These are phyloP conservation scores for Xanthia togata DNA, from an alignment of 2,888 invertebrate species.

Conservation along the genomic window DNA sequence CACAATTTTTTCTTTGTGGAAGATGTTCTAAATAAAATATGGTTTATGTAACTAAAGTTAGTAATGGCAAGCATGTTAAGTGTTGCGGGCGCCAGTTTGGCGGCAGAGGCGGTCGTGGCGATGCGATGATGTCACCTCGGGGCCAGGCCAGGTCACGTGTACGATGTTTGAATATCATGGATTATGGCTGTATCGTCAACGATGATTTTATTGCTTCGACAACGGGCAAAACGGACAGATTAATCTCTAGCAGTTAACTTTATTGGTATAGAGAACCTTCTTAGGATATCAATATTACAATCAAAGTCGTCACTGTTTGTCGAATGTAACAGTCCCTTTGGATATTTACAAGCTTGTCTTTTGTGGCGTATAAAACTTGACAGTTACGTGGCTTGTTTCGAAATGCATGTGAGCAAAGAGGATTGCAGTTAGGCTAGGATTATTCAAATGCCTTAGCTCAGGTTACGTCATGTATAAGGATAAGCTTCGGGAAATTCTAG, in stretches of 20 bases:
- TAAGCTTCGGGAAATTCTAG: conserved; percentile 53
- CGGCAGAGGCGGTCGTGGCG: conserved; percentile 66
- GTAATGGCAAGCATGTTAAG: conserved; percentile 65
- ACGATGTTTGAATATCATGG: conserved; percentile 65
- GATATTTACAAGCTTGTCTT: not conserved
- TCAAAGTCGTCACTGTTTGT: not conserved
- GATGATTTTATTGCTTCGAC: conserved; percentile 60
- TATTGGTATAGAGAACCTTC: conserved; percentile 39
- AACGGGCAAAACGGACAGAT: conserved; percentile 46
- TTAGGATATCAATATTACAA: conserved; percentile 33
- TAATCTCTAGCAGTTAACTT: conserved; percentile 51
- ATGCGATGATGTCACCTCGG: conserved; percentile 74
- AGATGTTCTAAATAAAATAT: conserved; percentile 35
- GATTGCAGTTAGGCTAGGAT: conserved; percentile 35
- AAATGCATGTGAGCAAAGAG: conserved; percentile 22
- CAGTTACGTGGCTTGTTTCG: conserved; percentile 15
- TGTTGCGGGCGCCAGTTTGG: conserved; percentile 70
- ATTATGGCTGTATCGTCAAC: conserved; percentile 60
- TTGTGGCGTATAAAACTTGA: not conserved
- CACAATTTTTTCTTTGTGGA: not conserved
- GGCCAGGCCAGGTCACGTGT: conserved; percentile 68
- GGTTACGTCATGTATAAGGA: conserved; percentile 59
- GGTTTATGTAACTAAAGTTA: conserved; percentile 30
- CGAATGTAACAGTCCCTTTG: not conserved
- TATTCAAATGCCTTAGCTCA: conserved; percentile 30